A percentile compares a stretch with the other conserved stretches of the same genome.
Evolutionary conservation across 2,113 vertebrate species (phyloP).

Genomic region (Holacanthus passer): DNA sequence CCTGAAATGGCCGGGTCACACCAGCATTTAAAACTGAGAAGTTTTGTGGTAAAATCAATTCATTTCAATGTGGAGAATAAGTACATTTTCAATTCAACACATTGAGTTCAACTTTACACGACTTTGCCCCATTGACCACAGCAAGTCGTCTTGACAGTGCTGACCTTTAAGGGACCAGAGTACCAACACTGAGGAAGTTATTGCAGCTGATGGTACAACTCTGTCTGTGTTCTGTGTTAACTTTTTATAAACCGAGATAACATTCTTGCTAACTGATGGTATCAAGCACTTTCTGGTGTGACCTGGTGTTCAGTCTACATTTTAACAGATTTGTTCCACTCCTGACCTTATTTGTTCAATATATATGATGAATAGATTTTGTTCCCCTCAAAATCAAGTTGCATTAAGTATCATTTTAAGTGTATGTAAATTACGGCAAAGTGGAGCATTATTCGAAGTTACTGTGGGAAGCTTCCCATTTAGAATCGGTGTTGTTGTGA

Average conservation of each 20-base stretch:
- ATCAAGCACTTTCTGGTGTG: conserved; percentile 12
- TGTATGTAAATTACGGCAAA: not conserved
- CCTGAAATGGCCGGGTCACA: conserved; percentile 15
- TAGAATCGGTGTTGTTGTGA: not conserved
- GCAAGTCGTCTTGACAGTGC: not conserved
- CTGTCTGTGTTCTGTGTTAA: not conserved
- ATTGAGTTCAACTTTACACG: not conserved
- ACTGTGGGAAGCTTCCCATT: conserved; percentile 11
- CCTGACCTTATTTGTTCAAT: not conserved
- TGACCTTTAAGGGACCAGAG: not conserved
- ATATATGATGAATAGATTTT: not conserved
- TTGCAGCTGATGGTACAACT: not conserved
- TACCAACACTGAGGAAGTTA: not conserved
- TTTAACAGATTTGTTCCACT: not conserved
- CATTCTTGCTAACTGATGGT: not conserved
- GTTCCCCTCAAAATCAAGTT: not conserved
- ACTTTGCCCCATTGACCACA: not conserved
- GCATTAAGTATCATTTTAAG: not conserved
- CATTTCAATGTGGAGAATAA: not conserved
- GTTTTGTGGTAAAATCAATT: not conserved
- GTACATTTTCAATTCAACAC: too few relatives aligned
- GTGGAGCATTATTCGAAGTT: not conserved
- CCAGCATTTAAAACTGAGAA: too few relatives aligned
- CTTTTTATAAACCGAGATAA: not conserved
- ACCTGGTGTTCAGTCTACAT: not conserved